These are phyloP conservation scores for Zaprionus kolodkinae DNA, from an alignment of 1,140 invertebrate genomes.

Conservation along the genomic window DNA sequence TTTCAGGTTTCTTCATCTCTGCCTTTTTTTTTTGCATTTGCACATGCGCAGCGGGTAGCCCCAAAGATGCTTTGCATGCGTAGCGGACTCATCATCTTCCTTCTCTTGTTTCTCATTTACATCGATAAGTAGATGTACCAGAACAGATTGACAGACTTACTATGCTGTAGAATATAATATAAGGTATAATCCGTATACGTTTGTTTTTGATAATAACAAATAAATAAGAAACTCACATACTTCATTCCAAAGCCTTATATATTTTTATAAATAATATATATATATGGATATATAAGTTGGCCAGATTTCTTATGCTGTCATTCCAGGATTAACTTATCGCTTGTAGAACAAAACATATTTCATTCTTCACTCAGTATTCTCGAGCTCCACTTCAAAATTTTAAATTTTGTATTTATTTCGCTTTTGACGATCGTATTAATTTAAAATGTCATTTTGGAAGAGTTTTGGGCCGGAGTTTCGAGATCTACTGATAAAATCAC, in stretches of 20 bases:
- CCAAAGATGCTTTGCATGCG: constrained; percentile 62
- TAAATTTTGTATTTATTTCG: not conserved
- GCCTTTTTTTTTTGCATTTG: constrained; percentile 34
- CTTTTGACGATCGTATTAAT: too few species aligned
- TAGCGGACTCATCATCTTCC: constrained; percentile 25
- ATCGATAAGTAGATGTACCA: constrained; percentile 50
- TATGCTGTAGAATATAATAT: too few species aligned
- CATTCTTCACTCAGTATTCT: not conserved
- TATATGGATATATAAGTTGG: too few species aligned
- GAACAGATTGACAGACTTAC: not conserved
- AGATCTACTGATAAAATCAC: not conserved
- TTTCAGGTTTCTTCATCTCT: not conserved
- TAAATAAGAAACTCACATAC: too few species aligned
- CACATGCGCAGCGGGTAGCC: constrained; percentile 42
- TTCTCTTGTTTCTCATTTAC: constrained; percentile 54
- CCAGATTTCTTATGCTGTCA: not conserved
- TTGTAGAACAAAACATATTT: not conserved
- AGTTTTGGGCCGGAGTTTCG: not conserved
- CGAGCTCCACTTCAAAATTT: not conserved
- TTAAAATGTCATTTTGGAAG: constrained; percentile 1
- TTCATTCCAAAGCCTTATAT: too few species aligned
- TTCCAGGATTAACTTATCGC: not conserved
- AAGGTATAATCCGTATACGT: too few species aligned
- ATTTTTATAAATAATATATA: too few species aligned
- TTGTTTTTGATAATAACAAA: too few species aligned